Evolutionary conservation across 1,140 invertebrate genomes (phyloP).

Genomic region (Drosophila mayri): DNA sequence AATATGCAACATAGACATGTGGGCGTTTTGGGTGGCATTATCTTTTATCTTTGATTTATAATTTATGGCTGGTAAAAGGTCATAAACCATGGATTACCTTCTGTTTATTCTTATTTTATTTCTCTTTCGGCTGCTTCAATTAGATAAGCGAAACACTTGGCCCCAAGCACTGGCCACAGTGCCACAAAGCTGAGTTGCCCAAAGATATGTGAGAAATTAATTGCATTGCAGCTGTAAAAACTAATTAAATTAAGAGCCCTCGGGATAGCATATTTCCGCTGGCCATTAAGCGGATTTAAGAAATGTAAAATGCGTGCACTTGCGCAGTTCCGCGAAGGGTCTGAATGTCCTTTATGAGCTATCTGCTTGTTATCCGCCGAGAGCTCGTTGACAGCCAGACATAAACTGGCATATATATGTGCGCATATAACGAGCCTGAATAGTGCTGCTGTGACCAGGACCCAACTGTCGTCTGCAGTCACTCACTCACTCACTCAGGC

Average conservation of each 20-base stretch:
- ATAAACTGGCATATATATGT: slow-evolving; percentile 59
- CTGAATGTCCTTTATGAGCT: slow-evolving; percentile 28
- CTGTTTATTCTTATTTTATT: slow-evolving; percentile 12
- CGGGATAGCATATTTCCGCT: slow-evolving; percentile 2
- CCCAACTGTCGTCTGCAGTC: slow-evolving; percentile 55
- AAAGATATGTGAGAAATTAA: slow-evolving; percentile 34
- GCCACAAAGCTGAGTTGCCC: neutral
- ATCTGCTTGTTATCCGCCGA: slow-evolving; percentile 23
- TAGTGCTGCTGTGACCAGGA: slow-evolving; percentile 16
- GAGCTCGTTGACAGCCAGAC: slow-evolving; percentile 23
- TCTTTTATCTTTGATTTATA: slow-evolving; percentile 53
- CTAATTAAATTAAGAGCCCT: slow-evolving; percentile 49
- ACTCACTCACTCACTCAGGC: slow-evolving; percentile 19
- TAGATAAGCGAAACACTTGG: slow-evolving; percentile 1
- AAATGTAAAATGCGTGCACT: slow-evolving; percentile 21
- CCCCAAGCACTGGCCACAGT: neutral
- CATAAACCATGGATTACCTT: slow-evolving; percentile 3
- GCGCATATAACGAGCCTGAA: slow-evolving; percentile 54
- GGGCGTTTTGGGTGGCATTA: neutral
- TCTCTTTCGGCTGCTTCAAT: slow-evolving; percentile 26
- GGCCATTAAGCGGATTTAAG: slow-evolving; percentile 28
- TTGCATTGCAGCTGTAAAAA: slow-evolving; percentile 48
- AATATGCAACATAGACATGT: slow-evolving; percentile 33
- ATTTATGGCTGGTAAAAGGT: slow-evolving; percentile 65
- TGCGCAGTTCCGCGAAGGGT: slow-evolving; percentile 8